A percentile compares a stretch with the other conserved stretches of the same genome.
These are phyloP conservation scores for Nyctalus aviator DNA, from an alignment of 2,797 vertebrate genomes.

Conservation along the genomic window DNA sequence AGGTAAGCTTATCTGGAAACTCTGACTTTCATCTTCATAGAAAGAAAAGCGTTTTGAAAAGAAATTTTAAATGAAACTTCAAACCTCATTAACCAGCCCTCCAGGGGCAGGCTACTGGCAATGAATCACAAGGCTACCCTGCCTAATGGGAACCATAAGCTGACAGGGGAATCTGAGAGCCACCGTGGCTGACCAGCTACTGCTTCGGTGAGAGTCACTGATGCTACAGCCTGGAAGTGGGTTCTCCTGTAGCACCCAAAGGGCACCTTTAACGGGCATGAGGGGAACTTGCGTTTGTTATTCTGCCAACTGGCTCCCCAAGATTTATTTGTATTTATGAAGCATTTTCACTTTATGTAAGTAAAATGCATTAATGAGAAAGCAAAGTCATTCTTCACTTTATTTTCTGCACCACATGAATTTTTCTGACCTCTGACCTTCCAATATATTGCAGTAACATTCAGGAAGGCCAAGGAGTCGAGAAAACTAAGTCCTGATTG, in stretches of 20 bases:
- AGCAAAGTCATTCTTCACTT: slow-evolving; percentile 58
- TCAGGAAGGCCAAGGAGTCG: slow-evolving; percentile 77
- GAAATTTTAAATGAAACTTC: slow-evolving; percentile 83
- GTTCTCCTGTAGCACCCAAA: slow-evolving; percentile 56
- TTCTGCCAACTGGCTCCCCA: slow-evolving; percentile 10
- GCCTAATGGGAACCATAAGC: slow-evolving; percentile 82
- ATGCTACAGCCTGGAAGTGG: slow-evolving; percentile 40
- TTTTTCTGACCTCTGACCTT: slow-evolving; percentile 71
- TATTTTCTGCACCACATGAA: slow-evolving; percentile 48
- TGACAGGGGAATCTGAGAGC: slow-evolving; percentile 76
- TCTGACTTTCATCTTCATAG: slow-evolving; percentile 79
- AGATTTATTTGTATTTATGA: slow-evolving; percentile 57
- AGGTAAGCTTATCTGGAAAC: slow-evolving; percentile 80
- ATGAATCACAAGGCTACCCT: slow-evolving; percentile 63
- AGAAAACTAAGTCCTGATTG: slow-evolving; percentile 73
- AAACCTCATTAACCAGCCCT: slow-evolving; percentile 73
- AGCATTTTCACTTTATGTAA: slow-evolving; percentile 10
- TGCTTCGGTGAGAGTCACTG: slow-evolving; percentile 64
- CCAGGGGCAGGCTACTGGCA: slow-evolving; percentile 76
- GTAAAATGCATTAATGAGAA: slow-evolving; percentile 31
- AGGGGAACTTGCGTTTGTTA: slow-evolving; percentile 62
- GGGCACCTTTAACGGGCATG: slow-evolving; percentile 46
- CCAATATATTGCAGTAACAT: slow-evolving; percentile 73
- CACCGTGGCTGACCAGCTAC: slow-evolving; percentile 56
- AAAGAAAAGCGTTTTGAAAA: slow-evolving; percentile 80